Base-by-base conservation (phyloP, 2,888 invertebrate species). In the Hyalella azteca region DNA sequence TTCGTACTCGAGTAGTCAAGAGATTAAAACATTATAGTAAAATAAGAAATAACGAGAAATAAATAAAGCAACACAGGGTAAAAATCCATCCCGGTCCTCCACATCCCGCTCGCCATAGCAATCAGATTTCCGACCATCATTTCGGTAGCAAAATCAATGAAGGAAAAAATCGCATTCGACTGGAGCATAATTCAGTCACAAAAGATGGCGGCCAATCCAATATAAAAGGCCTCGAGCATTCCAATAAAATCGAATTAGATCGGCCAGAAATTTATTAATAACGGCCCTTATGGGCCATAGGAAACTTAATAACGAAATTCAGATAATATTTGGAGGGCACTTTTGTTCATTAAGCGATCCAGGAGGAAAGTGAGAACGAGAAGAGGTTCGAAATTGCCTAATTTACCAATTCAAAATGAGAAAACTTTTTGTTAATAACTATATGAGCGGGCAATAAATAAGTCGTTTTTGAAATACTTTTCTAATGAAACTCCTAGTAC, bases 191-290 rank as follows among this genome's bases (percentile, higher is more conserved):
- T n/a, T 66, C 66, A 36, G 36, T 66, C 29, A 66, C 36, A 66
- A 66, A 66, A 66, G 66, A 66, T 36, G 66, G 66, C 36, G 9
- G 36, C 36, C 66, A 66, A 66, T 66, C 66, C 66, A 66, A 66
- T 66, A 66, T 66, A 66, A 66, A 66, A 66, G 66, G 32, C 66
- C 66, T 66, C 66, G 66, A 66, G 66, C 66, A 66, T 66, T 66
- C 66, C 66, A 66, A 66, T 66, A 66, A 66, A 66, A 66, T 66
- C 66, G 66, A 66, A 66, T 66, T 66, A 66, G 36, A 66, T 66
- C 66, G 66, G 36, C 66, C 32, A 19, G 66, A 66, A 66, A 66
- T 66, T 66, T 66, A 66, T 66, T 66, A 66, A 66, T 66, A 66
- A 66, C 66, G 66, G 36, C 66, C 66, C 66, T 66, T 36, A 66